Percentiles rank a stretch among this genome's conserved stretches.
Evolutionary conservation across 2,888 invertebrate genomes (phyloP).

Genomic region (Odontothrips loti): DNA sequence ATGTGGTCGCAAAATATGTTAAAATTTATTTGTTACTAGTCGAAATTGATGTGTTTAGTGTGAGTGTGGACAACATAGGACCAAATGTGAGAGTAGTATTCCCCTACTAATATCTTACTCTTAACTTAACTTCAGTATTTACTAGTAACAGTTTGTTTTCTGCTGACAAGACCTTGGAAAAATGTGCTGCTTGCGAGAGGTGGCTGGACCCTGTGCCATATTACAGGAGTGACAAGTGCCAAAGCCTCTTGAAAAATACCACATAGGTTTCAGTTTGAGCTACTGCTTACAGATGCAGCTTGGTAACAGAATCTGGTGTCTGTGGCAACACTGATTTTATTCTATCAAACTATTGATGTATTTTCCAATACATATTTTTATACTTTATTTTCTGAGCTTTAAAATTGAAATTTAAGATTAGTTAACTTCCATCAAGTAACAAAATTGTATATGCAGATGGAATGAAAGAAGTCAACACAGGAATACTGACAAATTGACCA

Average conservation of each 20-base stretch:
- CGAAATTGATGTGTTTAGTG: slow-evolving; percentile 25
- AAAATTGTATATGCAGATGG: slow-evolving; percentile 16
- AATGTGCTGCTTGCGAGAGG: slow-evolving; percentile 22
- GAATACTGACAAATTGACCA: slow-evolving; percentile 14
- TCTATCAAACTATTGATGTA: slow-evolving; percentile 15
- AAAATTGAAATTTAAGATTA: slow-evolving; percentile 25
- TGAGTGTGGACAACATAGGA: slow-evolving; percentile 26
- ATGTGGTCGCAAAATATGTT: slow-evolving; percentile 14
- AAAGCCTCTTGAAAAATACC: slow-evolving; percentile 26
- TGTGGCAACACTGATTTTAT: slow-evolving; percentile 12
- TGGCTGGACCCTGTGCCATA: slow-evolving; percentile 25
- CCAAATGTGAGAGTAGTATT: slow-evolving; percentile 20
- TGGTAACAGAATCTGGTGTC: slow-evolving; percentile 16
- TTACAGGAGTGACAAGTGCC: slow-evolving; percentile 24
- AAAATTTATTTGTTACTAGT: slow-evolving; percentile 25
- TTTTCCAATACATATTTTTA: slow-evolving; percentile 25
- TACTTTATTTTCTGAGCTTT: slow-evolving; percentile 27
- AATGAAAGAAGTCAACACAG: slow-evolving; percentile 25
- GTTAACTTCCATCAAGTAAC: slow-evolving; percentile 25
- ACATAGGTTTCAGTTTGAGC: slow-evolving; percentile 26
- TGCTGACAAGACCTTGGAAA: slow-evolving; percentile 11
- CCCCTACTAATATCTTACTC: slow-evolving; percentile 26
- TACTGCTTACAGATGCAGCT: slow-evolving; percentile 17
- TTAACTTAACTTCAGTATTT: slow-evolving; percentile 22
- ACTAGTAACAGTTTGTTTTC: slow-evolving; percentile 19